These are phyloP conservation scores for Ictalurus punctatus DNA, from an alignment of 2,113 vertebrate species.

Conservation along the genomic window DNA sequence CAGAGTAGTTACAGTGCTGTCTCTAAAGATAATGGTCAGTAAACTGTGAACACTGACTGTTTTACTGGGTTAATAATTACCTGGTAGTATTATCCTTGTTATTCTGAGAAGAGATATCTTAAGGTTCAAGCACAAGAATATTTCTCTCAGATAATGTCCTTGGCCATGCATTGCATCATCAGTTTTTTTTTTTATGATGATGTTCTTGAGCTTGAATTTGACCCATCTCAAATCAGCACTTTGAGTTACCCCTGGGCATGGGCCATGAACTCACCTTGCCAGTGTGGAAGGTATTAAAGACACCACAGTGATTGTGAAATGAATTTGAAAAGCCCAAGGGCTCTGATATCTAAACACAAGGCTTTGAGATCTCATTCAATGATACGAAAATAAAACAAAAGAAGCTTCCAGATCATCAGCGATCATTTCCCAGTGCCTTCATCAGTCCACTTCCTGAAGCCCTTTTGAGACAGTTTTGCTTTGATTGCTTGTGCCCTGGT, in stretches of 20 bases:
- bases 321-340: neutral
- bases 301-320: neutral
- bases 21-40: neutral
- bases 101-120: neutral
- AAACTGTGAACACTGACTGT: neutral
- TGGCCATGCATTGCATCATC: neutral
- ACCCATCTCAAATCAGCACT: neutral
- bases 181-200: neutral
- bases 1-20: neutral
- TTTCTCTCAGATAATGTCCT: neutral
- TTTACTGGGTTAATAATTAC: neutral
- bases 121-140: neutral
- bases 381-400: conserved; percentile 9
- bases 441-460: conserved; percentile 34
- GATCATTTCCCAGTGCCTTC: neutral
- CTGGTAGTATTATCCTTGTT: neutral
- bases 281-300: neutral
- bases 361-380: conserved; percentile 7
- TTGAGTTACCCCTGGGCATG: neutral
- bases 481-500: conserved; percentile 38
- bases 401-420: conserved; percentile 8
- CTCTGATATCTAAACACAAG: conserved; percentile 4
- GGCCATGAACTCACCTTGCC: neutral
- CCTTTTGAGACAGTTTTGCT: conserved; percentile 27
- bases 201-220: neutral